phyloP scores from a whole-genome alignment of 1,140 invertebrate genomes.

The Heliothis virescens region DNA sequence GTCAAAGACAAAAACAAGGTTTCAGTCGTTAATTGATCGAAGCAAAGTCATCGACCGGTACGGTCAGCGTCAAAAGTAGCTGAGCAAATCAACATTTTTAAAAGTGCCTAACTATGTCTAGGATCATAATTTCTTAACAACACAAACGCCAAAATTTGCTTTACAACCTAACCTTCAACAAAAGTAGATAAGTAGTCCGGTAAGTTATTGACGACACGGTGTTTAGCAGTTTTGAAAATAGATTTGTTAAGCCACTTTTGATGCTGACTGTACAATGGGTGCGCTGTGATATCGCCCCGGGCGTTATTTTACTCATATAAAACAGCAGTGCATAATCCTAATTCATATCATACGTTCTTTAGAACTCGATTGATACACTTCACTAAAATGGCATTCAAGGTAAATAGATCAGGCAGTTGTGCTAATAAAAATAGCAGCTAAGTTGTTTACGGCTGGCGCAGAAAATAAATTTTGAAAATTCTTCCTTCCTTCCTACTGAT shows the following conservation, averaged over 20 bases:
- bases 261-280: too few species aligned
- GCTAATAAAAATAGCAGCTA: not conserved
- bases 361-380: slow-evolving; percentile 58
- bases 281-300: not conserved
- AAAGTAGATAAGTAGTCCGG: too few species aligned
- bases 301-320: slow-evolving; percentile 37
- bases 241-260: too few species aligned
- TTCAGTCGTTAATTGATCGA: slow-evolving; percentile 3
- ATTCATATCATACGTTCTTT: slow-evolving; percentile 37
- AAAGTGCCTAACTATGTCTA: too few species aligned
- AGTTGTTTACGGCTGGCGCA: too few species aligned
- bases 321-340: not conserved
- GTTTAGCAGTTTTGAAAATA: too few species aligned
- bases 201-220: too few species aligned
- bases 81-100: too few species aligned
- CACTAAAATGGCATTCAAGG: slow-evolving; percentile 79
- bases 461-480: not conserved
- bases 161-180: too few species aligned
- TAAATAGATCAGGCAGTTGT: slow-evolving; percentile 41
- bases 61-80: slow-evolving; percentile 7
- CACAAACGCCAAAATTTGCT: too few species aligned
- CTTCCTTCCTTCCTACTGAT: not conserved
- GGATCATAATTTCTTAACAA: too few species aligned
- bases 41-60: slow-evolving; percentile 20
- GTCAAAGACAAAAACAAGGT: slow-evolving; percentile 34